Conservation (phyloP, 2,113 vertebrate genomes). For the Antidorcas marsupialis region DNA sequence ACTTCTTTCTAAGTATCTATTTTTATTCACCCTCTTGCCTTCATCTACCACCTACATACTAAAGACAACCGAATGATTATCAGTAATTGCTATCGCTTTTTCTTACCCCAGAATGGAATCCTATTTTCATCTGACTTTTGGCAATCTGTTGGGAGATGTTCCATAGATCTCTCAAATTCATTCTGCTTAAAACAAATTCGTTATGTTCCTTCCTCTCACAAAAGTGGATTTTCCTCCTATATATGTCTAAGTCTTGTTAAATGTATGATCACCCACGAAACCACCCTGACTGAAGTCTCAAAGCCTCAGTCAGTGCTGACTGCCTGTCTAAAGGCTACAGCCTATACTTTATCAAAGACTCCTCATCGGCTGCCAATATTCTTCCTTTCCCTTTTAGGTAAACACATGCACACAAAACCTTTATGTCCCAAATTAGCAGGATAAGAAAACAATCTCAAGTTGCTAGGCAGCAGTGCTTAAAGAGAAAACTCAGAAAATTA, state of each 20-base stretch:
- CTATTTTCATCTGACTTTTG: slow-evolving; percentile 23
- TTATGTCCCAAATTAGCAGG: slow-evolving; percentile 64
- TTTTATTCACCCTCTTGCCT: not conserved
- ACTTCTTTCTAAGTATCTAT: not conserved
- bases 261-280: not conserved
- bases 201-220: not conserved
- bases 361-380: not conserved
- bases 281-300: not conserved
- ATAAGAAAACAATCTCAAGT: slow-evolving; percentile 76
- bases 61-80: slow-evolving; percentile 19
- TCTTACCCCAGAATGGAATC: not conserved
- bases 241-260: not conserved
- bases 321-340: not conserved
- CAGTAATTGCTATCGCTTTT: slow-evolving; percentile 20
- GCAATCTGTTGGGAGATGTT: slow-evolving; percentile 29
- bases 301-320: not conserved
- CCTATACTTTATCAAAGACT: not conserved
- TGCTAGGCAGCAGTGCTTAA: slow-evolving; percentile 77
- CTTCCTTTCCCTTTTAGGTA: not conserved
- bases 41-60: not conserved
- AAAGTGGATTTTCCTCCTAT: not conserved
- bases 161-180: not conserved
- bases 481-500: slow-evolving; percentile 69
- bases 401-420: not conserved
- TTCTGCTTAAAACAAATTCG: slow-evolving; percentile 5